phyloP scores from a whole-genome alignment of 2,888 invertebrate genomes.

The Agrotis puta region DNA sequence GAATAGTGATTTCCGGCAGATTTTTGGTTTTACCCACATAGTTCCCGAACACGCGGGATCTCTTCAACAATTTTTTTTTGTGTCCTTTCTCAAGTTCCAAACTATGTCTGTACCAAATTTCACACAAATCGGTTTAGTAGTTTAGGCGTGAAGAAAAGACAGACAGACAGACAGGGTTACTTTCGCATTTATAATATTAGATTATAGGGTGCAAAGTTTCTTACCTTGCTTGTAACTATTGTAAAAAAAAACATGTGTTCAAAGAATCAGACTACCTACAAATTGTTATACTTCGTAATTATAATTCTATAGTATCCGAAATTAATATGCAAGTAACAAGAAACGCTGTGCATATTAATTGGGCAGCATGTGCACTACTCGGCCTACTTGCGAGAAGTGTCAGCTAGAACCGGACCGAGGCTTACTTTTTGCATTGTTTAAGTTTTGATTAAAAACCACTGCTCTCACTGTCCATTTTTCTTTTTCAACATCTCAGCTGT shows the following conservation, averaged over 20 bases:
- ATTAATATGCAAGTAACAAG: slow-evolving; percentile 38
- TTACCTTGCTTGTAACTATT: not conserved
- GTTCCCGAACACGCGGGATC: too few relatives aligned
- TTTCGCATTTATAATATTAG: too few relatives aligned
- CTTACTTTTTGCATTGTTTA: slow-evolving; percentile 72
- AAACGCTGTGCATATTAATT: slow-evolving; percentile 42
- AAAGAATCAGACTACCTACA: slow-evolving; percentile 1
- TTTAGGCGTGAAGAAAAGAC: too few relatives aligned
- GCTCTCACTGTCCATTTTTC: slow-evolving; percentile 47
- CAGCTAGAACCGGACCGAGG: slow-evolving; percentile 64
- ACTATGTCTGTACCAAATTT: too few relatives aligned
- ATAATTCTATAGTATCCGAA: slow-evolving; percentile 3
- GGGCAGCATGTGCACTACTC: slow-evolving; percentile 57
- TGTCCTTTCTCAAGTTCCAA: too few relatives aligned
- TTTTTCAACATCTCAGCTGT: slow-evolving; percentile 41
- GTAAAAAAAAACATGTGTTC: not conserved
- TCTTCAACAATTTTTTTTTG: too few relatives aligned
- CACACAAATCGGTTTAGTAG: too few relatives aligned
- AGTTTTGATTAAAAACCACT: slow-evolving; percentile 74
- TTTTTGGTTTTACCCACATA: too few relatives aligned
- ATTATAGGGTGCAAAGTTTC: too few relatives aligned
- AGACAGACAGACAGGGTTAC: too few relatives aligned
- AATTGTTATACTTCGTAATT: not conserved
- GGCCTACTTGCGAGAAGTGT: slow-evolving; percentile 71
- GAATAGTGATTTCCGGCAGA: too few relatives aligned